phyloP scores from a whole-genome alignment of 2,888 invertebrate species.

The Dasypogon diadema region DNA sequence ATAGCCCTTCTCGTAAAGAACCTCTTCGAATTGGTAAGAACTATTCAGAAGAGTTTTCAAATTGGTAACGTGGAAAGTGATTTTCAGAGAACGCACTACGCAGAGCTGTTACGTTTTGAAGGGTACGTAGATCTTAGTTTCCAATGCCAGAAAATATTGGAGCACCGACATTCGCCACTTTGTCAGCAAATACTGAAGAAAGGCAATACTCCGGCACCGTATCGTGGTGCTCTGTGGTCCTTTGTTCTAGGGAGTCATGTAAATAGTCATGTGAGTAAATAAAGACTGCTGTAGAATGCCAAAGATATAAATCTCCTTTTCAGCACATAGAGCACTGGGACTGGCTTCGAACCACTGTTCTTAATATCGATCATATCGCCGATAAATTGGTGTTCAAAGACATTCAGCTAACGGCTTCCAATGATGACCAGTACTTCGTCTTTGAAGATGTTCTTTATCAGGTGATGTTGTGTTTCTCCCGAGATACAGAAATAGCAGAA shows the following conservation, averaged over 20 bases:
- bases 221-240: slow-evolving; percentile 87
- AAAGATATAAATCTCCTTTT: slow-evolving; percentile 61
- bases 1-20: slow-evolving; percentile 88
- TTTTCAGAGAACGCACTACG: slow-evolving; percentile 62
- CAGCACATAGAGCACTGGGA: slow-evolving; percentile 83
- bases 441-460: slow-evolving; percentile 97
- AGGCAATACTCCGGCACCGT: slow-evolving; percentile 69
- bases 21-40: slow-evolving; percentile 82
- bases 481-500: slow-evolving; percentile 84
- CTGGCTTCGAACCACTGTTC: slow-evolving; percentile 82
- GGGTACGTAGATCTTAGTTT: slow-evolving; percentile 72
- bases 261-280: slow-evolving; percentile 74
- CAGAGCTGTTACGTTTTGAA: slow-evolving; percentile 64
- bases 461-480: slow-evolving; percentile 91
- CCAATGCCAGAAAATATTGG: slow-evolving; percentile 83
- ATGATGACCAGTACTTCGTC: slow-evolving; percentile 98
- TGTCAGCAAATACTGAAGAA: slow-evolving; percentile 90
- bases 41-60: background rate
- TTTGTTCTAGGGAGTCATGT: slow-evolving; percentile 86
- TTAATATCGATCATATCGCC: slow-evolving; percentile 91
- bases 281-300: no score
- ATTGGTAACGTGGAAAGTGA: background rate
- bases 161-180: slow-evolving; percentile 85
- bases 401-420: slow-evolving; percentile 94
- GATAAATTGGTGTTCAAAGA: slow-evolving; percentile 97